Percentiles rank a stretch among this genome's conserved stretches.
These are phyloP conservation scores for Hydraecia micacea DNA, from an alignment of 2,888 invertebrate species.

Conservation along the genomic window DNA sequence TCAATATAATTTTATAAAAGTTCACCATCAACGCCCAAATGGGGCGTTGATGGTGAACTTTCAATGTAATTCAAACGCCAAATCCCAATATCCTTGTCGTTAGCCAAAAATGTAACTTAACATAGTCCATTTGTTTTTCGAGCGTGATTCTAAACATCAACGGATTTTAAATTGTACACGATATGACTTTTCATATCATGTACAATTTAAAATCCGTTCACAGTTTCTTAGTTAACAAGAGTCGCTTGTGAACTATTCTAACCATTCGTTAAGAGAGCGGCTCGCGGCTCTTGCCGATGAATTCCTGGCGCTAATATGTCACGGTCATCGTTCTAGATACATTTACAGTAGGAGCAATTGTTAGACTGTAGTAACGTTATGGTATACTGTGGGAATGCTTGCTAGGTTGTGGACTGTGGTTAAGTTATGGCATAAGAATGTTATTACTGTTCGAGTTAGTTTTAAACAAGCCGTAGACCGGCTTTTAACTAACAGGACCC, in stretches of 20 bases:
- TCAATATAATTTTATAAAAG: too few species aligned
- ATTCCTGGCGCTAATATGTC: slow-evolving; percentile 59
- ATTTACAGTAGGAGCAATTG: slow-evolving; percentile 19
- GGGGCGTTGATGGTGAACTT: too few species aligned
- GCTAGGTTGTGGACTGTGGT: not conserved
- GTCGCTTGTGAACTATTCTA: slow-evolving; percentile 24
- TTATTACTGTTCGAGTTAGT: not conserved
- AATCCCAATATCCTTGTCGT: not conserved
- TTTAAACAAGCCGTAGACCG: not conserved
- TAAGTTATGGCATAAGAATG: not conserved
- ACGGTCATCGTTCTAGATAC: slow-evolving; percentile 55
- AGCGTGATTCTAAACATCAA: too few species aligned
- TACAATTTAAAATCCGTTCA: not conserved
- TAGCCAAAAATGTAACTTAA: not conserved
- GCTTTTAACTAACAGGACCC: not conserved
- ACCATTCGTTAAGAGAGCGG: slow-evolving; percentile 52
- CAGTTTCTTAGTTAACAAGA: slow-evolving; percentile 35
- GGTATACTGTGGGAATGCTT: slow-evolving; percentile 8
- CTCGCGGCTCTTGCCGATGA: slow-evolving; percentile 4
- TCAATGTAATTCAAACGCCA: not conserved
- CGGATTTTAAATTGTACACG: too few species aligned
- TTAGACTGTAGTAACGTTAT: not conserved
- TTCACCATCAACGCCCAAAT: too few species aligned
- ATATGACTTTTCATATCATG: not conserved
- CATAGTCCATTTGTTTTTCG: not conserved